Base-by-base conservation (phyloP, 64 coral and sea anemone species). In the Astreopora myriophthalma region DNA sequence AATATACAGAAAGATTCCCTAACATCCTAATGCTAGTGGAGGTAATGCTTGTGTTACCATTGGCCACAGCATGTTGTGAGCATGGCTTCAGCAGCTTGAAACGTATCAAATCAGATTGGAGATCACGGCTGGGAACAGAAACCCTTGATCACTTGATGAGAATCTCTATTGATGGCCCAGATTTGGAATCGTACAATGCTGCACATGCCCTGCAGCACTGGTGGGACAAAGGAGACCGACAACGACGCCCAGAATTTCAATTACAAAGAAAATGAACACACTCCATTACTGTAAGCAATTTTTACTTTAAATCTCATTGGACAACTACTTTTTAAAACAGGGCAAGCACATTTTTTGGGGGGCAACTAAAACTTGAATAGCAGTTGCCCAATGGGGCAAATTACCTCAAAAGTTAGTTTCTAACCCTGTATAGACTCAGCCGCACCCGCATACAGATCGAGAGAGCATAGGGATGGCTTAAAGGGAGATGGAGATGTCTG, bases 351-450 rank as follows among this genome's bases (percentile, higher is more conserved):
- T 63, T 63, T 63, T 6, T 6, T 3, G 58, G 58, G 58, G 58
- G 58, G 58, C 58, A 63, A 63, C 58, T 63, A 63, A 63, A 63
- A 63, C 58, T 63, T 63, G 13, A 63, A 63, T 63, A 63, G 58
- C 58, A 63, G 58, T 63, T 63, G 58, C 58, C 58, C 58, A 63
- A 63, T 63, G 58, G 58, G 58, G 58, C 58, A 63, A 91, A 72
- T 60, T 91, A 71, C 76, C 89, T 57, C 76, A 73, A 23, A 80
- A 74, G 89, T 91, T 91, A 83, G 76, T 63, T 63, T 63, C 58
- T 63, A 70, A 91, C 80, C 80, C 78, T 83, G 9, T 91, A 91
- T 46, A 84, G 78, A 73, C 68, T 91, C 11, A 74, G 49, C 31
- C 38, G 67, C 7, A 44, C 76, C 31, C 83, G 32, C 8, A 80